These are phyloP conservation scores for Ammodytes marinus DNA, from an alignment of 2,113 vertebrate species.

Conservation along the genomic window DNA sequence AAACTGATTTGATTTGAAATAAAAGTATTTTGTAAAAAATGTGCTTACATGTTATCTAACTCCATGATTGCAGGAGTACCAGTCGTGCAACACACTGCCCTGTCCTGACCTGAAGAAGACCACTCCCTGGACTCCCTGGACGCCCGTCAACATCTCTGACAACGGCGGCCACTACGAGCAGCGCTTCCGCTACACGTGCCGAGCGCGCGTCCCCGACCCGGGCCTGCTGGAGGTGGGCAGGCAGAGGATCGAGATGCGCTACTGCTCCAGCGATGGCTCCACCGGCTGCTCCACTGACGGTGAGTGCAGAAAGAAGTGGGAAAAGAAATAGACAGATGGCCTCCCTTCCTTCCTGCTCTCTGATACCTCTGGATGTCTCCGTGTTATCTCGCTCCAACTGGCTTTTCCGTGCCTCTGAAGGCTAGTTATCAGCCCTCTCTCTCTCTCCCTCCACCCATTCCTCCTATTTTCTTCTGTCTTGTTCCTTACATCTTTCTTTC, in stretches of 20 bases:
- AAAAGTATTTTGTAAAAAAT: not conserved
- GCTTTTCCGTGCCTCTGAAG: slow-evolving; percentile 28
- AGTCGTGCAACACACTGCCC: slow-evolving; percentile 92
- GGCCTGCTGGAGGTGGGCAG: slow-evolving; percentile 93
- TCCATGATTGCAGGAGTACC: slow-evolving; percentile 89
- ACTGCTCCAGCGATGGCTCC: slow-evolving; percentile 95
- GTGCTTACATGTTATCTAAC: not conserved
- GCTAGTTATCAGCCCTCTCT: slow-evolving; percentile 39
- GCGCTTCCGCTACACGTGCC: slow-evolving; percentile 96
- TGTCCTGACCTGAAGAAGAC: slow-evolving; percentile 98
- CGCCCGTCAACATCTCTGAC: slow-evolving; percentile 96
- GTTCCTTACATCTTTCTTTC: slow-evolving; percentile 19
- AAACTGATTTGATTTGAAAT: not conserved
- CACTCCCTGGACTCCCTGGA: slow-evolving; percentile 98
- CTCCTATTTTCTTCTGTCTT: slow-evolving; percentile 24
- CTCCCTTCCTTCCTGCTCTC: slow-evolving; percentile 32
- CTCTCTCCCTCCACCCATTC: slow-evolving; percentile 23
- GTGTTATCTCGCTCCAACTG: slow-evolving; percentile 47
- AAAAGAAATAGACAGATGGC: slow-evolving; percentile 38
- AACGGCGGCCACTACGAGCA: slow-evolving; percentile 97
- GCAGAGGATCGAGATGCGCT: slow-evolving; percentile 97
- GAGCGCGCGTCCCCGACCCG: slow-evolving; percentile 92
- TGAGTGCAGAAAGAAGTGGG: slow-evolving; percentile 81
- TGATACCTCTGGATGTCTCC: slow-evolving; percentile 37
- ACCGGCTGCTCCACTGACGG: slow-evolving; percentile 95